These are phyloP conservation scores for Grapholita molesta DNA, from an alignment of 1,140 invertebrate species.

Conservation along the genomic window DNA sequence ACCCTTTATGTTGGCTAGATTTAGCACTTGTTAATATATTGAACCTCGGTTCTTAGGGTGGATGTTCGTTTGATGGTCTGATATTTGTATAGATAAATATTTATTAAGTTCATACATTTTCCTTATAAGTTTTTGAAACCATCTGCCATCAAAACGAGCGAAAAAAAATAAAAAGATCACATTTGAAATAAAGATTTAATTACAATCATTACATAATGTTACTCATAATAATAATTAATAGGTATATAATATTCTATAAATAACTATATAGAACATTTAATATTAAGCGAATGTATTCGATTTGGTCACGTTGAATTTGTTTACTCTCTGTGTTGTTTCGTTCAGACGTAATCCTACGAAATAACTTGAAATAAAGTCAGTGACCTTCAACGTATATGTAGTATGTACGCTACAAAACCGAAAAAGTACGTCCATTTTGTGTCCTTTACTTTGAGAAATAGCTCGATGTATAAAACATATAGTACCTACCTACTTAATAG, in stretches of 20 bases:
- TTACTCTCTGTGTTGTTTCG: conserved; percentile 29
- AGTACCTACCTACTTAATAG: background rate
- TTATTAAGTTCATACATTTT: too few relatives aligned
- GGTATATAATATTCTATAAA: conserved; percentile 72
- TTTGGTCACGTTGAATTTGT: conserved; percentile 67
- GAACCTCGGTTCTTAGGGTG: too few relatives aligned
- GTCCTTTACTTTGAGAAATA: background rate
- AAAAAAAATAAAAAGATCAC: conserved; percentile 45
- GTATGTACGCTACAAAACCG: conserved; percentile 1
- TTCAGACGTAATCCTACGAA: conserved; percentile 43
- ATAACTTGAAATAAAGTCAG: conserved; percentile 15
- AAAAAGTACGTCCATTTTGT: conserved; percentile 7
- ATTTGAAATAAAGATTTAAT: conserved; percentile 76
- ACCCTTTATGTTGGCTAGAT: too few relatives aligned
- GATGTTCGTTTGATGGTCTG: too few relatives aligned
- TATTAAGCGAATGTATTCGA: conserved; percentile 75
- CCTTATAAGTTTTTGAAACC: too few relatives aligned
- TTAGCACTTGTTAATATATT: too few relatives aligned
- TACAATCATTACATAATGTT: conserved; percentile 77
- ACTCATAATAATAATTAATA: conserved; percentile 72
- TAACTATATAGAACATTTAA: conserved; percentile 76
- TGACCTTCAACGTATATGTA: background rate
- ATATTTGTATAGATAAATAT: too few relatives aligned
- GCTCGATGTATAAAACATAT: background rate
- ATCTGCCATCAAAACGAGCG: conserved; percentile 14